Evolutionary conservation across 2,797 vertebrate species (phyloP).

Genomic region (Alectoris magna): DNA sequence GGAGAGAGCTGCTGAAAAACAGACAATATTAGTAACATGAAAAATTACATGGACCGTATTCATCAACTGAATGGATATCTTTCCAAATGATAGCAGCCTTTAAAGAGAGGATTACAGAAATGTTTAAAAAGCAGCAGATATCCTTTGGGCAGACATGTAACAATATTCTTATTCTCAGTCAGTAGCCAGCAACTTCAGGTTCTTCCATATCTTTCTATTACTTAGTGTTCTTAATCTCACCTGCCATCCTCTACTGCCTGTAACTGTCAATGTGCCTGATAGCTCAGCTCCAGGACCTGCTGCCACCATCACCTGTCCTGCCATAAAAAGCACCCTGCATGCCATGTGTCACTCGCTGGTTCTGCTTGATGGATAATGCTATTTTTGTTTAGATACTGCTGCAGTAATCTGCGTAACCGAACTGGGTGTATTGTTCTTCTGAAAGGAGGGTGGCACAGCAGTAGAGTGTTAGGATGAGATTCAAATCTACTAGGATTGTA

Average conservation of each 20-base stretch:
- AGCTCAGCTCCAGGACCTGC: background rate
- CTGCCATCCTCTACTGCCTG: background rate
- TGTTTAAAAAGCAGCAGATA: background rate
- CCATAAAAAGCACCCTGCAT: slow-evolving; percentile 1
- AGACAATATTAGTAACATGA: background rate
- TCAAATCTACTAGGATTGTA: background rate
- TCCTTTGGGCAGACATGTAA: background rate
- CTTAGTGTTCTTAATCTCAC: background rate
- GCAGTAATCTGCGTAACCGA: background rate
- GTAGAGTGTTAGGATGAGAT: background rate
- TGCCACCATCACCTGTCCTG: background rate
- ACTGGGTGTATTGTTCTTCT: background rate
- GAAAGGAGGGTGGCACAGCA: background rate
- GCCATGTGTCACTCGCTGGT: background rate
- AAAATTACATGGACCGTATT: background rate
- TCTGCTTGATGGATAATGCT: background rate
- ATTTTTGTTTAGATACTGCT: background rate
- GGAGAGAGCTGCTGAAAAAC: background rate
- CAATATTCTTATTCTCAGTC: background rate
- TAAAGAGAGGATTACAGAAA: background rate
- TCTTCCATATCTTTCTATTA: background rate
- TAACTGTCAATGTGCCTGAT: background rate
- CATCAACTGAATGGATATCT: background rate
- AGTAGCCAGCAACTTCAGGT: background rate
- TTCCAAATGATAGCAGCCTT: background rate